phyloP scores from a whole-genome alignment of 2,113 vertebrate genomes.

The Mus pahari region DNA sequence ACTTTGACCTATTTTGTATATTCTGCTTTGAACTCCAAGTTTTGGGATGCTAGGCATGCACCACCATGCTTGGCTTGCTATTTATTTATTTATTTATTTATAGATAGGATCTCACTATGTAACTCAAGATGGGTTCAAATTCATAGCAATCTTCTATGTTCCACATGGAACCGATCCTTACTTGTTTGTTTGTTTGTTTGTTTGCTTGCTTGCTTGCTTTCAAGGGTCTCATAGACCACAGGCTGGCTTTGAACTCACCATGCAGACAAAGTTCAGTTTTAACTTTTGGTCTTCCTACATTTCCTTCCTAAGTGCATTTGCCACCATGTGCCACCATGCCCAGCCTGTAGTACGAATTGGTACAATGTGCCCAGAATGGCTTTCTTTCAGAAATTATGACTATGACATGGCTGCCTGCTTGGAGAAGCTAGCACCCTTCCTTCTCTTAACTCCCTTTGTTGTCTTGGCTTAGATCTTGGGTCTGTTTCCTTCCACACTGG shows the following conservation, averaged over 20 bases:
- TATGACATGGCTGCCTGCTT: not conserved
- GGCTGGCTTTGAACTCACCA: not conserved
- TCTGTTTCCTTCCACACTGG: not conserved
- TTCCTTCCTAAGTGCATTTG: not conserved
- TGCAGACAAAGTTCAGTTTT: not conserved
- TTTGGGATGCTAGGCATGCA: not conserved
- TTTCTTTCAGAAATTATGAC: conserved; percentile 8
- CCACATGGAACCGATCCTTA: not conserved
- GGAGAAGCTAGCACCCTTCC: conserved; percentile 5
- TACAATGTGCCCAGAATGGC: not conserved
- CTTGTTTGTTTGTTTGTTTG: too few relatives aligned
- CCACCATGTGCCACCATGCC: too few relatives aligned
- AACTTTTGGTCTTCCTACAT: not conserved
- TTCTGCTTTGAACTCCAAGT: not conserved
- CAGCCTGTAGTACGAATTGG: not conserved
- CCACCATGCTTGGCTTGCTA: not conserved
- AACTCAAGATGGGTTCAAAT: not conserved
- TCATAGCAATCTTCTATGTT: not conserved
- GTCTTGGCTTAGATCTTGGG: not conserved
- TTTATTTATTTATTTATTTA: not conserved
- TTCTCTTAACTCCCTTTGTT: conserved; percentile 42
- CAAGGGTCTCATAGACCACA: not conserved
- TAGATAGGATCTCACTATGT: not conserved
- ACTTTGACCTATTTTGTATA: not conserved
- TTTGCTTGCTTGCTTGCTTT: not conserved